Percentiles rank a stretch among this genome's conserved stretches.
These are phyloP conservation scores for Campylomormyrus numenius DNA, from an alignment of 2,113 vertebrate genomes.

Conservation along the genomic window DNA sequence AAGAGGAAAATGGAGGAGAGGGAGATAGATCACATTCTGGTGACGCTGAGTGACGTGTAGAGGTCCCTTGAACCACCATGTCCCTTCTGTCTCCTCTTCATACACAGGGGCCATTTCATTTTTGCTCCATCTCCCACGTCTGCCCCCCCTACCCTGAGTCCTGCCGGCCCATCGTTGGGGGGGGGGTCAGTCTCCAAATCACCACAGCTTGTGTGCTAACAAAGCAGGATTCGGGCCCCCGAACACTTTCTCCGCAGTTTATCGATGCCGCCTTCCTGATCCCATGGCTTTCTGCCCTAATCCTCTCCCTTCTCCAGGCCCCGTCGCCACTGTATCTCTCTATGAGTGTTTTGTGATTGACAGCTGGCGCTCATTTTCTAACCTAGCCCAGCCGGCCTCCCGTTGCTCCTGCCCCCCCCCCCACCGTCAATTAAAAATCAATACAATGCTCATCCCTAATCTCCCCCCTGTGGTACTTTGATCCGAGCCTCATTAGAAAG, in stretches of 20 bases:
- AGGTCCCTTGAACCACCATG: neutral
- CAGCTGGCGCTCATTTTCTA: constrained; percentile 38
- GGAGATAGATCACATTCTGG: neutral
- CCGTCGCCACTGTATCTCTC: neutral
- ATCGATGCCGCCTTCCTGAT: neutral
- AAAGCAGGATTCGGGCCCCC: neutral
- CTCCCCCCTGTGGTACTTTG: constrained; percentile 36
- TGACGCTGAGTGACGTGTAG: no score
- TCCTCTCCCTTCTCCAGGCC: neutral
- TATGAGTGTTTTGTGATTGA: constrained; percentile 30
- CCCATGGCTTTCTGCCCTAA: neutral
- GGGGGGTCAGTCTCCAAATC: neutral
- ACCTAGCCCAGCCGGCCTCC: constrained; percentile 19
- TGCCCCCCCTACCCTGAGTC: constrained; percentile 1
- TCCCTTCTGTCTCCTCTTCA: neutral
- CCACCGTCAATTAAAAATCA: constrained; percentile 46
- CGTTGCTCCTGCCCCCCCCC: constrained; percentile 21
- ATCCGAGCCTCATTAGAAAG: constrained; percentile 41
- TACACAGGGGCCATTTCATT: neutral
- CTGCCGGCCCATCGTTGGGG: neutral
- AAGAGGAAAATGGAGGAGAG: neutral
- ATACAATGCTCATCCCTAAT: constrained; percentile 47
- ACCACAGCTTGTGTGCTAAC: neutral
- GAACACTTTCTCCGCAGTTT: neutral
- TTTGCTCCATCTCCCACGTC: neutral